Evolutionary conservation across 1,140 invertebrate species (phyloP).

Genomic region (Steinernema feltiae): DNA sequence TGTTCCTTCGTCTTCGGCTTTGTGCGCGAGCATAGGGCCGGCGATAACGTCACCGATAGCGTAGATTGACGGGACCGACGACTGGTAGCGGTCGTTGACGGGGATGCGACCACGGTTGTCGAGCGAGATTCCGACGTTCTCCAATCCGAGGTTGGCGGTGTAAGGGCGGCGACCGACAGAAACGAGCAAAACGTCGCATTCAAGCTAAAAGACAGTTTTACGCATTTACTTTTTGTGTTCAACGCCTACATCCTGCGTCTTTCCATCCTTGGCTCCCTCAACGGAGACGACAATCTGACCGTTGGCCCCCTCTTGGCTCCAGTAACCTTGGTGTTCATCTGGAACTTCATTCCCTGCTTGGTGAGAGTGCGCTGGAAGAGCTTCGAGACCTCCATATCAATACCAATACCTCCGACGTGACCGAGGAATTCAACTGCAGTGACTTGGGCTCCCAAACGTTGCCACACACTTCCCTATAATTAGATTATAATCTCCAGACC

Average conservation of each 20-base stretch:
- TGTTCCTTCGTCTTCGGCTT: constrained; percentile 93
- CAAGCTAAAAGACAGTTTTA: constrained; percentile 66
- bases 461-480: constrained; percentile 85
- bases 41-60: constrained; percentile 98
- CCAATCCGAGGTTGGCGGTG: constrained; percentile 81
- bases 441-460: constrained; percentile 82
- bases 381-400: constrained; percentile 93
- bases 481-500: too few relatives aligned
- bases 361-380: constrained; percentile 80
- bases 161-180: constrained; percentile 91
- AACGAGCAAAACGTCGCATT: constrained; percentile 85
- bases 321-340: constrained; percentile 86
- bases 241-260: constrained; percentile 72
- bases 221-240: constrained; percentile 10
- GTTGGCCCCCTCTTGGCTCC: constrained; percentile 68
- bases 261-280: constrained; percentile 82
- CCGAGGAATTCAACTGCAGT: constrained; percentile 89
- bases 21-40: constrained; percentile 98
- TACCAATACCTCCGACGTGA: constrained; percentile 86
- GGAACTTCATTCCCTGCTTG: constrained; percentile 93
- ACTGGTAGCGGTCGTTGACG: constrained; percentile 88
- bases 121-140: constrained; percentile 81
- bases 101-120: constrained; percentile 88
- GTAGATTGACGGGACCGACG: constrained; percentile 80
- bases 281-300: constrained; percentile 69